Percentiles rank a stretch among this genome's conserved stretches.
These are phyloP conservation scores for Plebejus melissa DNA, from an alignment of 2,888 invertebrate species.

Conservation along the genomic window DNA sequence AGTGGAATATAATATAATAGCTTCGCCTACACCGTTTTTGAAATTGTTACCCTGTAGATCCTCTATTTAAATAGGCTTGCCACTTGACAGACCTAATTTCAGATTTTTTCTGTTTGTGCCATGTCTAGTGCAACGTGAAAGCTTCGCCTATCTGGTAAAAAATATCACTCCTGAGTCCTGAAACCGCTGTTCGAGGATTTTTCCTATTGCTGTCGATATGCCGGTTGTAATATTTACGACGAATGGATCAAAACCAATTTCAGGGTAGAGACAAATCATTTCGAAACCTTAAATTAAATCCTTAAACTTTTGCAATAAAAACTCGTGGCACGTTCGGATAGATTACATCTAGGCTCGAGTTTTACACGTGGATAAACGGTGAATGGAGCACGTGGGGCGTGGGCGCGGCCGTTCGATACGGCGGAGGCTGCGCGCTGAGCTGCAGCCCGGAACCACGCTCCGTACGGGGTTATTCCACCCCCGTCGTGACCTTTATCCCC, in stretches of 20 bases:
- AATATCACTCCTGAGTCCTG: no score
- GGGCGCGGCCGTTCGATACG: slow-evolving; percentile 51
- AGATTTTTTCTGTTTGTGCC: not conserved
- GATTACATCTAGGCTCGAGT: slow-evolving; percentile 22
- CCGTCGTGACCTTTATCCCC: slow-evolving; percentile 47
- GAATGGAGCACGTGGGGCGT: slow-evolving; percentile 49
- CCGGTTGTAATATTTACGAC: not conserved
- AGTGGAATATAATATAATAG: no score
- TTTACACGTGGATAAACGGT: slow-evolving; percentile 46
- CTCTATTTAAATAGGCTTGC: not conserved
- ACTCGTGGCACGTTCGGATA: not conserved
- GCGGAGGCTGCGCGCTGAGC: slow-evolving; percentile 52
- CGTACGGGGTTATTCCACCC: slow-evolving; percentile 24
- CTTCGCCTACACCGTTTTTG: no score
- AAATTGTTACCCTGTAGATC: no score
- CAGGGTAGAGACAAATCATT: not conserved
- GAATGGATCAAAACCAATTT: not conserved
- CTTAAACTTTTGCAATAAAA: not conserved
- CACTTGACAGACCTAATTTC: not conserved
- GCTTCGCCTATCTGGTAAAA: not conserved
- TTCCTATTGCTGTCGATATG: no score
- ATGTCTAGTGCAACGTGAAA: not conserved
- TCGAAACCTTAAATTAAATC: not conserved
- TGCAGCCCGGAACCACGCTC: slow-evolving; percentile 43
- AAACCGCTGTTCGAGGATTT: no score